Conservation (phyloP, 2,888 invertebrate species). For the Chloromyia formosa region DNA sequence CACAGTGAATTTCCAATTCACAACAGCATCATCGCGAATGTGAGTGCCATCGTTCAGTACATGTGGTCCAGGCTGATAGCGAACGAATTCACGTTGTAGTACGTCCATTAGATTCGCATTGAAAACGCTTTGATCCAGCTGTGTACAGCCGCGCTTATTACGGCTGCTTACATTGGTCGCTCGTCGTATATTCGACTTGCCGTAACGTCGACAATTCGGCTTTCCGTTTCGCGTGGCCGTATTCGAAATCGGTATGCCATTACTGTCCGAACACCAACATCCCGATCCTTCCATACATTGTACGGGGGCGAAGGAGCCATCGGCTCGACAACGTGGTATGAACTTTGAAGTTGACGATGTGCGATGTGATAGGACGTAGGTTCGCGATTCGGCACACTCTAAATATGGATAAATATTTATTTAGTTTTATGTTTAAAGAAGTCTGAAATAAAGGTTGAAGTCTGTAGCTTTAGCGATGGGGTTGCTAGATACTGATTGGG, state of each 20-base stretch:
- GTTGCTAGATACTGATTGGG: no score
- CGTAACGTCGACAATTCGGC: constrained; percentile 73
- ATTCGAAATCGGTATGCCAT: constrained; percentile 83
- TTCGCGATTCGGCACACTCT: constrained; percentile 66
- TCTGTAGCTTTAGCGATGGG: no score
- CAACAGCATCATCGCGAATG: constrained; percentile 67
- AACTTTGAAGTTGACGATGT: constrained; percentile 68
- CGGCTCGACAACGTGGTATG: constrained; percentile 81
- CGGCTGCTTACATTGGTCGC: constrained; percentile 67
- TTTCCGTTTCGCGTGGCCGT: constrained; percentile 77
- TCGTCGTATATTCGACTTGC: constrained; percentile 70
- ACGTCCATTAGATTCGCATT: constrained; percentile 86
- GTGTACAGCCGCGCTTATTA: constrained; percentile 70
- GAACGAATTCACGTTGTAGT: constrained; percentile 81
- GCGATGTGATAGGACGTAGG: constrained; percentile 62
- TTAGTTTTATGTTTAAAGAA: not conserved
- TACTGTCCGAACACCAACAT: constrained; percentile 92
- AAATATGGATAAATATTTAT: constrained; percentile 45
- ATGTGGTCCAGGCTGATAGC: constrained; percentile 59
- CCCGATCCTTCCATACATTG: constrained; percentile 83
- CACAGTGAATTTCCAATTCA: constrained; percentile 90
- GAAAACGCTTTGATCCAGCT: constrained; percentile 79
- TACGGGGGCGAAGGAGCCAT: constrained; percentile 84
- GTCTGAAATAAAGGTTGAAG: not conserved
- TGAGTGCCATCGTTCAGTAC: constrained; percentile 51